Conservation (phyloP, 2,113 vertebrate genomes). For the Synodontis membranacea region DNA sequence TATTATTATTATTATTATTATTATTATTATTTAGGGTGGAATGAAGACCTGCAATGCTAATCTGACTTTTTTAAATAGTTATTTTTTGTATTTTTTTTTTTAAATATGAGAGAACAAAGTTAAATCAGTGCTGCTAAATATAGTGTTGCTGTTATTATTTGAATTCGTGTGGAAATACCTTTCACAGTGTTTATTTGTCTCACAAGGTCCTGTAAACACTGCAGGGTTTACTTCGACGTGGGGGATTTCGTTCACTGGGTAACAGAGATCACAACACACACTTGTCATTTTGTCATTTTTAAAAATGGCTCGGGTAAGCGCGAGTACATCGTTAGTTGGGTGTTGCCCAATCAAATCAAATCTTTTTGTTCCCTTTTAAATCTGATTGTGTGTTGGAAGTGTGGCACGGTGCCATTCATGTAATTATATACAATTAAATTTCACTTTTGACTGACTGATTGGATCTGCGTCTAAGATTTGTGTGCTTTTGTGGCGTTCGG, state of each 20-base stretch:
- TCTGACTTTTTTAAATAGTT: background rate
- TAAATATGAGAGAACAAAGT: background rate
- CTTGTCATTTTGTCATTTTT: background rate
- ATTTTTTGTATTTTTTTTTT: background rate
- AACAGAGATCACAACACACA: background rate
- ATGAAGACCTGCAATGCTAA: background rate
- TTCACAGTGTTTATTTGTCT: background rate
- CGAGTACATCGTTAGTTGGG: background rate
- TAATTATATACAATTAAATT: slow-evolving; percentile 9
- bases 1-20: background rate
- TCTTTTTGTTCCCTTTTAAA: background rate
- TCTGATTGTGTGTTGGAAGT: background rate
- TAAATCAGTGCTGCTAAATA: background rate
- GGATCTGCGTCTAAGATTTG: no score
- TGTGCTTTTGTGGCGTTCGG: background rate
- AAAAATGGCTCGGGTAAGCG: background rate
- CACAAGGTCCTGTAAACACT: background rate
- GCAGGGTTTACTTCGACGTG: background rate
- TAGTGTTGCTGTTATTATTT: background rate
- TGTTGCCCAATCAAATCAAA: slow-evolving; percentile 1
- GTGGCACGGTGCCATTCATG: background rate
- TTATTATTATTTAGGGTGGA: background rate
- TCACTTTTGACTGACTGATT: background rate
- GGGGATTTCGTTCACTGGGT: background rate
- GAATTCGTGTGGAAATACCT: background rate